Percentiles rank a stretch among this genome's conserved stretches.
Evolutionary conservation across 2,113 vertebrate species (phyloP).

Genomic region (Potamarius usumacintae): DNA sequence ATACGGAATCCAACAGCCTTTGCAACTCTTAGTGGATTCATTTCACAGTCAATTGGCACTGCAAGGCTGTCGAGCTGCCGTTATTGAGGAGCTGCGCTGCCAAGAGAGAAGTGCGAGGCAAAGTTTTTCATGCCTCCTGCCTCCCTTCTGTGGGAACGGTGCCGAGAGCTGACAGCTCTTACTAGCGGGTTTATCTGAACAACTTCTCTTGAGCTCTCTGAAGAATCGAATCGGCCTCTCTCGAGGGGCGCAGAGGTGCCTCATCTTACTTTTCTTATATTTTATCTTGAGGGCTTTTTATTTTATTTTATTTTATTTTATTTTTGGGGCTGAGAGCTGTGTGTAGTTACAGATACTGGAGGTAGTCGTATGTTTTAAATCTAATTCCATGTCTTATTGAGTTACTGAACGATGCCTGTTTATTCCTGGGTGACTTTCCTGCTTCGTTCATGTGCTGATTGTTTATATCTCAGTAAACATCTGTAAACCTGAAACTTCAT

Average conservation of each 20-base stretch:
- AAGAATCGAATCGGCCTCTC: conserved; percentile 25
- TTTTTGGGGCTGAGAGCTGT: not conserved
- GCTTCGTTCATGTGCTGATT: not conserved
- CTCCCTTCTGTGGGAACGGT: conserved; percentile 26
- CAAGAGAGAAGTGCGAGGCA: conserved; percentile 24
- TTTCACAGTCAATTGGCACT: conserved; percentile 58
- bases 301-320: not conserved
- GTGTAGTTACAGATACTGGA: not conserved
- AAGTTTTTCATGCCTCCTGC: conserved; percentile 44
- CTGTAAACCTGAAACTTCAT: not conserved
- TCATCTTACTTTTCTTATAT: conserved; percentile 12
- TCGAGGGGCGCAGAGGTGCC: not conserved
- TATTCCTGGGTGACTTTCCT: not conserved
- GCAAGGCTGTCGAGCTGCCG: conserved; percentile 39
- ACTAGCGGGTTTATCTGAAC: conserved; percentile 19
- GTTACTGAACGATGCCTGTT: not conserved
- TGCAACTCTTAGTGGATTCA: conserved; percentile 58
- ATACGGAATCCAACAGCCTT: conserved; percentile 52
- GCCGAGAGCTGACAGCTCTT: conserved; percentile 25
- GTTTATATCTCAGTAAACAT: not conserved
- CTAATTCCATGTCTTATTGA: not conserved
- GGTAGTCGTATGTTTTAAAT: not conserved
- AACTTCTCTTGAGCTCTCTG: conserved; percentile 14
- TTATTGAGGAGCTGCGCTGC: conserved; percentile 47
- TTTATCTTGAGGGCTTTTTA: not conserved